A percentile compares a stretch with the other conserved stretches of the same genome.
These are phyloP conservation scores for Drosophila athabasca DNA, from an alignment of 1,140 invertebrate genomes.

Conservation along the genomic window DNA sequence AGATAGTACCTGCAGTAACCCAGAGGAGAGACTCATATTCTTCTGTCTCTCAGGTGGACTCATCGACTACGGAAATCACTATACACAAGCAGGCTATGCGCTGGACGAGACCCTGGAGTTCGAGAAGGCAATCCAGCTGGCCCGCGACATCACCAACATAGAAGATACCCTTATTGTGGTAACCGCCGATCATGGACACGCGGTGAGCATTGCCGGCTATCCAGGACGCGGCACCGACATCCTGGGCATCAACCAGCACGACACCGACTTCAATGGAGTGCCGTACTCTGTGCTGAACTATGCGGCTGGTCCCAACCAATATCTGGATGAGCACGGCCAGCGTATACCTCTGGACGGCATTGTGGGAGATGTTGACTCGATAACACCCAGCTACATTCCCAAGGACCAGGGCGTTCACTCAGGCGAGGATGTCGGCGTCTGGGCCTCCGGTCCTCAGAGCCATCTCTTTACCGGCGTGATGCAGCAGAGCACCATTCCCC, in stretches of 20 bases:
- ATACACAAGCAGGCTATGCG: constrained; percentile 86
- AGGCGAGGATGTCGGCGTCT: constrained; percentile 88
- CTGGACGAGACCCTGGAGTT: constrained; percentile 89
- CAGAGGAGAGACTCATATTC: neutral
- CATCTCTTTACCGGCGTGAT: constrained; percentile 90
- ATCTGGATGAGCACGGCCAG: constrained; percentile 60
- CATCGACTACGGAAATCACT: constrained; percentile 90
- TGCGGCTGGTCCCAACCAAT: constrained; percentile 87
- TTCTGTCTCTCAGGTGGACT: constrained; percentile 83
- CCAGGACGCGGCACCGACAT: constrained; percentile 88
- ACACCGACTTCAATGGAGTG: constrained; percentile 76
- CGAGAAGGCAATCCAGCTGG: constrained; percentile 87
- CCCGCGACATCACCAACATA: constrained; percentile 85
- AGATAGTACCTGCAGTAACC: neutral
- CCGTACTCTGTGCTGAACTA: constrained; percentile 88
- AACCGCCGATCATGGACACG: constrained; percentile 89
- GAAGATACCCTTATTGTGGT: constrained; percentile 88
- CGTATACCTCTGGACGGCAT: constrained; percentile 55
- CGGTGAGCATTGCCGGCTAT: constrained; percentile 88
- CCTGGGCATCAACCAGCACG: constrained; percentile 84
- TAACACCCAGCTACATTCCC: constrained; percentile 83
- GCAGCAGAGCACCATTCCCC: constrained; percentile 91
- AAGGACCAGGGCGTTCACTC: constrained; percentile 86
- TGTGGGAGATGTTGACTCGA: constrained; percentile 62
- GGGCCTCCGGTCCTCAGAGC: constrained; percentile 85